A percentile compares a stretch with the other conserved stretches of the same genome.
Conservation (phyloP, 1,140 invertebrate genomes). For the Drosophila melanica region DNA sequence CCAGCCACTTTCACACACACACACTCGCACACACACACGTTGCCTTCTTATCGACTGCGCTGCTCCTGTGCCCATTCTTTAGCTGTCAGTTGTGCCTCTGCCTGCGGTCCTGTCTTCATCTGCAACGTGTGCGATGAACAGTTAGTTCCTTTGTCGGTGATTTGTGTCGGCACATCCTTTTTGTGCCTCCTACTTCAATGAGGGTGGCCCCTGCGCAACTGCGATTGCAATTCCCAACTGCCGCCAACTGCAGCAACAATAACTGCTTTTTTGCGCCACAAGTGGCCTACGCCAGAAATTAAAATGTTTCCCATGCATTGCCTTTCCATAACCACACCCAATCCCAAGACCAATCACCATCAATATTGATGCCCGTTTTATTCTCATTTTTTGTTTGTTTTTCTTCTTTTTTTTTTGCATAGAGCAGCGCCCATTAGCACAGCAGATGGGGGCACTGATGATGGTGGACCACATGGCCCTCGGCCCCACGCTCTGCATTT, state of each 20-base stretch:
- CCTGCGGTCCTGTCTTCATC: conserved; percentile 63
- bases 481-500: conserved; percentile 54
- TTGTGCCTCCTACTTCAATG: conserved; percentile 40
- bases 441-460: conserved; percentile 24
- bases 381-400: not conserved
- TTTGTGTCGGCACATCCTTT: conserved; percentile 72
- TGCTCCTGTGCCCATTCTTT: conserved; percentile 68
- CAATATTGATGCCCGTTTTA: not conserved
- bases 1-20: conserved; percentile 39
- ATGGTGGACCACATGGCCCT: conserved; percentile 56
- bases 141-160: conserved; percentile 79
- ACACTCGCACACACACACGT: conserved; percentile 7
- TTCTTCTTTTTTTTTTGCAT: conserved; percentile 56
- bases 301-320: conserved; percentile 4
- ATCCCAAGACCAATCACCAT: conserved; percentile 36
- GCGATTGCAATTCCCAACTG: conserved; percentile 42
- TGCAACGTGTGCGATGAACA: conserved; percentile 78
- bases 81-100: conserved; percentile 74
- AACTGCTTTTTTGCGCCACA: conserved; percentile 69
- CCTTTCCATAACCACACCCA: conserved; percentile 23
- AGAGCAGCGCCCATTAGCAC: conserved; percentile 52
- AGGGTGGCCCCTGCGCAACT: conserved; percentile 59
- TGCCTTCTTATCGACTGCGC: conserved; percentile 48
- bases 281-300: conserved; percentile 47
- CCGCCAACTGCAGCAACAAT: conserved; percentile 33